phyloP scores from a whole-genome alignment of 2,113 vertebrate species.

The Bolborhynchus lineola region DNA sequence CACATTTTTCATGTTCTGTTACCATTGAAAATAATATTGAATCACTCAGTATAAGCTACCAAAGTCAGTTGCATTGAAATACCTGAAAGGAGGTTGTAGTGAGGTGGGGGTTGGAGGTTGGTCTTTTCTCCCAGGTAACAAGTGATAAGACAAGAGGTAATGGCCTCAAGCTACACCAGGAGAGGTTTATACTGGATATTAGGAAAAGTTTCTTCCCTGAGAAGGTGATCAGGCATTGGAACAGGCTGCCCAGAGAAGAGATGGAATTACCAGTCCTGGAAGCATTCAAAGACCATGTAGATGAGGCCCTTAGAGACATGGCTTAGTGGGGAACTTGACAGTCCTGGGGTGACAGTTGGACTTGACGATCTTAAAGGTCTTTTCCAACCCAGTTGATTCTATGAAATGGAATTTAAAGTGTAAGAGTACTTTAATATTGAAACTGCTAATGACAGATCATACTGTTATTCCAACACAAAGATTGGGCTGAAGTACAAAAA shows the following conservation, averaged over 20 bases:
- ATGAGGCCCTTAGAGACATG: background rate
- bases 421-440: background rate
- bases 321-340: background rate
- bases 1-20: background rate
- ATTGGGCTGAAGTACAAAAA: background rate
- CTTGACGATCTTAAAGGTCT: background rate
- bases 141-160: background rate
- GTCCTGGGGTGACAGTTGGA: background rate
- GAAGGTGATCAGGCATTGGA: background rate
- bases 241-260: background rate
- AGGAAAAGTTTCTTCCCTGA: no score
- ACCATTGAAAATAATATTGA: background rate
- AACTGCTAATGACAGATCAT: background rate
- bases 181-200: background rate
- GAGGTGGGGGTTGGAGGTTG: background rate
- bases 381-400: background rate
- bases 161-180: background rate
- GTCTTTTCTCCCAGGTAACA: background rate
- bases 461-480: background rate
- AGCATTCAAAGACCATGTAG: background rate
- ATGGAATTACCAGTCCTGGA: background rate
- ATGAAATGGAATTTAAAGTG: background rate
- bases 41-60: background rate
- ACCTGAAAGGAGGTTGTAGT: background rate
- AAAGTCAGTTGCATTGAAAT: background rate